Conservation (phyloP, 1,140 invertebrate genomes). For the Acromyrmex echinatior region DNA sequence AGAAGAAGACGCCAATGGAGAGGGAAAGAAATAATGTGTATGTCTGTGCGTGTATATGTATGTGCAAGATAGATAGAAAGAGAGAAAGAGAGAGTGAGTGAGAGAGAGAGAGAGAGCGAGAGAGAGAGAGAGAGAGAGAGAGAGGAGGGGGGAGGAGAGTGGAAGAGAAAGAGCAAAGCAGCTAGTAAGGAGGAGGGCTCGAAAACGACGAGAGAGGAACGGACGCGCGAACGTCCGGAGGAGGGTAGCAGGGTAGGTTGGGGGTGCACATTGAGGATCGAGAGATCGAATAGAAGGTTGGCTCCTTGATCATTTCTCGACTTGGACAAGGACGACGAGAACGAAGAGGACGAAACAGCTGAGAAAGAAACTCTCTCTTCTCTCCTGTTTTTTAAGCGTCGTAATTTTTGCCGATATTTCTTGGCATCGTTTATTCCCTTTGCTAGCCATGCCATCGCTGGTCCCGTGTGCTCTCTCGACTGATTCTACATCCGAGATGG, state of each 20-base stretch:
- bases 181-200: slow-evolving; percentile 71
- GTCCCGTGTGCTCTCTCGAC: slow-evolving; percentile 11
- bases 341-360: neutral
- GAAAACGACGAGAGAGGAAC: slow-evolving; percentile 64
- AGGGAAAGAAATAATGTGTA: slow-evolving; percentile 59
- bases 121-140: slow-evolving; percentile 40
- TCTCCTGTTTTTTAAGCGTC: slow-evolving; percentile 38
- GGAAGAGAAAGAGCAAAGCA: slow-evolving; percentile 65
- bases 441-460: slow-evolving; percentile 8
- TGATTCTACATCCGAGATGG: slow-evolving; percentile 22
- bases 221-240: slow-evolving; percentile 50
- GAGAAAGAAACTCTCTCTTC: slow-evolving; percentile 27
- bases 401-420: slow-evolving; percentile 64
- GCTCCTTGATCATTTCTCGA: slow-evolving; percentile 41
- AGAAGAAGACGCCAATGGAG: slow-evolving; percentile 54
- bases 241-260: slow-evolving; percentile 9
- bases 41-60: slow-evolving; percentile 27
- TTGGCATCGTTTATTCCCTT: slow-evolving; percentile 60
- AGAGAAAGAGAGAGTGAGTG: slow-evolving; percentile 24
- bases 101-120: slow-evolving; percentile 46
- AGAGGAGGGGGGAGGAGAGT: slow-evolving; percentile 29
- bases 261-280: slow-evolving; percentile 73
- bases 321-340: slow-evolving; percentile 10
- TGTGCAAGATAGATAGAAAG: slow-evolving; percentile 25
- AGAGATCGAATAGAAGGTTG: slow-evolving; percentile 63